phyloP scores from a whole-genome alignment of 2,888 invertebrate species.

The Teinopalpus imperialis region DNA sequence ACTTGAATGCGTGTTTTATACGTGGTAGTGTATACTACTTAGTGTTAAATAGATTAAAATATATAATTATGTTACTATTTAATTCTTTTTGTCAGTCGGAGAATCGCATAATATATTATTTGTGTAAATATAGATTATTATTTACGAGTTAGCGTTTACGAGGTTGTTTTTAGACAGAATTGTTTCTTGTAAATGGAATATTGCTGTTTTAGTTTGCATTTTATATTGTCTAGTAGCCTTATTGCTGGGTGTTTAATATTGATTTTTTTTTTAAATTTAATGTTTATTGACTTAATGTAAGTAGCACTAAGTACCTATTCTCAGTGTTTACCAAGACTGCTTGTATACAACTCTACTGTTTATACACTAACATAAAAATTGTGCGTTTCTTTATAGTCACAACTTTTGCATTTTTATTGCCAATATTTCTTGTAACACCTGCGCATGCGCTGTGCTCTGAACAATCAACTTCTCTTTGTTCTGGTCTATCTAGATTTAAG shows the following conservation, averaged over 20 bases:
- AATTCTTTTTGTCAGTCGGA: constrained; percentile 67
- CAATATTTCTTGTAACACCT: constrained; percentile 69
- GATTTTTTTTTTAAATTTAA: constrained; percentile 61
- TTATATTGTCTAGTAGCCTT: constrained; percentile 69
- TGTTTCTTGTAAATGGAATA: constrained; percentile 79
- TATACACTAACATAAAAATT: constrained; percentile 63
- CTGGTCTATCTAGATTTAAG: constrained; percentile 63
- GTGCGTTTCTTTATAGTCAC: constrained; percentile 72
- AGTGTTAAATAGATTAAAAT: constrained; percentile 74
- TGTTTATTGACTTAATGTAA: constrained; percentile 72
- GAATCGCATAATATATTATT: constrained; percentile 79
- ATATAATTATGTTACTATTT: constrained; percentile 77
- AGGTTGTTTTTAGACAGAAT: constrained; percentile 74
- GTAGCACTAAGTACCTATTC: constrained; percentile 78
- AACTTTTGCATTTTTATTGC: constrained; percentile 78
- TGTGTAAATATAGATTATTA: constrained; percentile 75
- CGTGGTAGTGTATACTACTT: constrained; percentile 78
- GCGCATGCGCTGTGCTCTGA: constrained; percentile 57
- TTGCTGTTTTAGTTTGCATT: constrained; percentile 81
- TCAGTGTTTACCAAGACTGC: constrained; percentile 81
- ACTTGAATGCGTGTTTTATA: constrained; percentile 80
- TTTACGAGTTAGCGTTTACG: constrained; percentile 54
- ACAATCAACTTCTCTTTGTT: constrained; percentile 51
- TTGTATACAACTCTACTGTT: constrained; percentile 77
- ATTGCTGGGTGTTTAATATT: constrained; percentile 68